Evolutionary conservation across 2,797 vertebrate species (phyloP).

Genomic region (Fundulus diaphanus): DNA sequence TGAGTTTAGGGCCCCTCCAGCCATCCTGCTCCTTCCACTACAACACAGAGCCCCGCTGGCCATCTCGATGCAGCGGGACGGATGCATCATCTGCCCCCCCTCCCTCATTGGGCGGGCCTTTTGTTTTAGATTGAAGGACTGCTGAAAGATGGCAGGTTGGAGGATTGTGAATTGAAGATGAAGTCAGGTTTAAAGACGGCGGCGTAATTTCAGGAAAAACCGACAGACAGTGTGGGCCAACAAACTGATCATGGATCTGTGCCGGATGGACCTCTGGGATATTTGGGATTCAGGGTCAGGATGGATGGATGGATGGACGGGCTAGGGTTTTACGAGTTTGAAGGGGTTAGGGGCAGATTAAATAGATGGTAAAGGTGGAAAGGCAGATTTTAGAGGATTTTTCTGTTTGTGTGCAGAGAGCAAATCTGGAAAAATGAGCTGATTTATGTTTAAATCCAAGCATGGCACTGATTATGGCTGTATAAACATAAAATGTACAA

Average conservation of each 20-base stretch:
- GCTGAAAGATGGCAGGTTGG: too few relatives aligned
- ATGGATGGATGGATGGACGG: neutral
- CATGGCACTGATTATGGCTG: neutral
- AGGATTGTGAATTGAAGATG: neutral
- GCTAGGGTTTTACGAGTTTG: constrained; percentile 52
- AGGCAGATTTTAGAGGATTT: neutral
- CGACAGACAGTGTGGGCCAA: neutral
- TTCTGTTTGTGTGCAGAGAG: neutral
- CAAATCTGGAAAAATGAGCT: neutral
- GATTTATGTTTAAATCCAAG: neutral
- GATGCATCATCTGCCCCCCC: constrained; percentile 72
- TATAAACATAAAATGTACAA: neutral
- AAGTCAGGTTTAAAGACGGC: neutral
- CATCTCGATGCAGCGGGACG: constrained; percentile 62
- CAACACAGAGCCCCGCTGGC: constrained; percentile 31
- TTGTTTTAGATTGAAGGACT: too few relatives aligned
- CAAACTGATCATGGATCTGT: neutral
- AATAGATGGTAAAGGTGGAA: constrained; percentile 23
- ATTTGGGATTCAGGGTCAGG: neutral
- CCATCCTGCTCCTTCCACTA: constrained; percentile 39
- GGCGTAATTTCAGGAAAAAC: neutral
- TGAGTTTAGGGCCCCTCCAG: constrained; percentile 69
- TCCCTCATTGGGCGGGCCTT: neutral
- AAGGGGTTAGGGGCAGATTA: constrained; percentile 66
- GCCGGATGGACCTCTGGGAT: constrained; percentile 38